These are phyloP conservation scores for Sycobia sp. DNA, from an alignment of 1,140 invertebrate species.

Conservation along the genomic window DNA sequence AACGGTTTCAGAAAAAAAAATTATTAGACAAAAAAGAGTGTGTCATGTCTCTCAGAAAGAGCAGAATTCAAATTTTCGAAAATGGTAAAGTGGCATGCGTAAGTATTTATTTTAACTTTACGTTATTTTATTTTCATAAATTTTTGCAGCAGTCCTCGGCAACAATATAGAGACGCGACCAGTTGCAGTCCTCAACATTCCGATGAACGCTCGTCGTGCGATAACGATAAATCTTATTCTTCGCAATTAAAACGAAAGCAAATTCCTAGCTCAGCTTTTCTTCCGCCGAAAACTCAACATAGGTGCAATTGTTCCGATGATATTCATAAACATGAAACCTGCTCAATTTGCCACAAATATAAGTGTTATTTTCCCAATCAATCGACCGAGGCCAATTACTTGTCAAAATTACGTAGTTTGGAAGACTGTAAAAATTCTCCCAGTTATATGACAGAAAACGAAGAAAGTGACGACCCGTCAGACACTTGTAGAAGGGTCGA, in stretches of 20 bases:
- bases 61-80: constrained; percentile 2
- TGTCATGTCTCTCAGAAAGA: constrained; percentile 48
- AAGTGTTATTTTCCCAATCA: constrained; percentile 48
- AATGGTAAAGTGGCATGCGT: too few species aligned
- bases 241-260: constrained; percentile 3
- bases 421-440: background rate
- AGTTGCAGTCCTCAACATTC: constrained; percentile 11
- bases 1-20: constrained; percentile 37
- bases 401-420: constrained; percentile 10
- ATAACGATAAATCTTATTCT: constrained; percentile 42
- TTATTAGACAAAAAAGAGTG: constrained; percentile 52
- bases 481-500: background rate
- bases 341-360: constrained; percentile 54
- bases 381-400: background rate
- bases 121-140: background rate
- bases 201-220: constrained; percentile 10
- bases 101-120: too few species aligned
- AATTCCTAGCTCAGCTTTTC: constrained; percentile 2
- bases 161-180: background rate
- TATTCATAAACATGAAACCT: constrained; percentile 46
- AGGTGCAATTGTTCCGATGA: constrained; percentile 33
- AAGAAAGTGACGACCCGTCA: too few species aligned
- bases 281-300: constrained; percentile 21
- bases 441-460: background rate
- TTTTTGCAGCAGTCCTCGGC: constrained; percentile 16